A percentile compares a stretch with the other conserved stretches of the same genome.
Conservation (phyloP, 1,140 invertebrate species). For the Lordiphosa stackelbergi region DNA sequence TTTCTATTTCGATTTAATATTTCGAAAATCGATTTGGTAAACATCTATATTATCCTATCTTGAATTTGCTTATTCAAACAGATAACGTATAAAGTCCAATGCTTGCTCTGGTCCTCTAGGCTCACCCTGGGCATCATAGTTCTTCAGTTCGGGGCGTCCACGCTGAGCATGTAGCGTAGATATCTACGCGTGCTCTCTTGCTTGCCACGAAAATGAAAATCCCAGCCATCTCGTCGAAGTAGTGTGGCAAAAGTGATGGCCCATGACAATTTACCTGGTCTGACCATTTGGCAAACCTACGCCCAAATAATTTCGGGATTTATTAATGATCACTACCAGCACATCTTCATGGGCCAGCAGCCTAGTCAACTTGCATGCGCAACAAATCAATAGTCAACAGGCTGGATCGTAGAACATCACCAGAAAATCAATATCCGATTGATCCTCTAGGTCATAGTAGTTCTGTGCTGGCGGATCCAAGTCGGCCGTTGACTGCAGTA, state of each 20-base stretch:
- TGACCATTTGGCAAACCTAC: slow-evolving; percentile 16
- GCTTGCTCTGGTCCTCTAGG: slow-evolving; percentile 1
- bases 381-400: slow-evolving; percentile 30
- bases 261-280: slow-evolving; percentile 13
- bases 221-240: slow-evolving; percentile 8
- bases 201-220: not conserved
- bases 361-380: slow-evolving; percentile 22
- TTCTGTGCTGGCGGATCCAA: slow-evolving; percentile 24
- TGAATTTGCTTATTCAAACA: not conserved
- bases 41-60: no score
- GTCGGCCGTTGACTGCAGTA: slow-evolving; percentile 6
- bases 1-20: no score
- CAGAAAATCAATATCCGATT: slow-evolving; percentile 20
- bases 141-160: slow-evolving; percentile 19
- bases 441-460: slow-evolving; percentile 17
- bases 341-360: slow-evolving; percentile 24
- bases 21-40: no score
- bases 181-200: slow-evolving; percentile 21
- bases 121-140: slow-evolving; percentile 23
- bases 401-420: slow-evolving; percentile 41
- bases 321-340: slow-evolving; percentile 29
- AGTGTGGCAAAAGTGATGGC: slow-evolving; percentile 10
- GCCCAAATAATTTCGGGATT: slow-evolving; percentile 36
- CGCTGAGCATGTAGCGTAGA: slow-evolving; percentile 24
- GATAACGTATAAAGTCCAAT: slow-evolving; percentile 15